Evolutionary conservation across 1,140 invertebrate genomes (phyloP).

Genomic region (Conopomorpha cramerella): DNA sequence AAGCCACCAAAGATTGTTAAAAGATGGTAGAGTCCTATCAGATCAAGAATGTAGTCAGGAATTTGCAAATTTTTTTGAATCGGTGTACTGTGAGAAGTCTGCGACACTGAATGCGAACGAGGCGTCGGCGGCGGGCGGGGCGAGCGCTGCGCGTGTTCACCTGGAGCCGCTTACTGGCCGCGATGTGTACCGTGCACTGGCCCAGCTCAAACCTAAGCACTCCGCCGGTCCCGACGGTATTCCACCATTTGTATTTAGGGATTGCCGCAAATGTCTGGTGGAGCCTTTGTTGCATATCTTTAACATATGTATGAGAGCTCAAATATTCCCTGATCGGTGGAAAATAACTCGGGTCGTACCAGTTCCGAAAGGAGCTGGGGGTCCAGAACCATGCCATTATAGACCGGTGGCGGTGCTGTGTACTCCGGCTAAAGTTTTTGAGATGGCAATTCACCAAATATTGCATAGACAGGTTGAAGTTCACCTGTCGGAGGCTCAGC

Average conservation of each 20-base stretch:
- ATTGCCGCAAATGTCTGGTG: neutral
- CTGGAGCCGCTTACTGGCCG: neutral
- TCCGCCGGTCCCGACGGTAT: neutral
- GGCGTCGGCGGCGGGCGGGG: too few species aligned
- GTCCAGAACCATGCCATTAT: neutral
- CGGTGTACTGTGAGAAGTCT: too few species aligned
- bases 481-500: neutral
- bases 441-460: neutral
- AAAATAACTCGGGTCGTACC: neutral
- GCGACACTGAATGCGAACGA: neutral
- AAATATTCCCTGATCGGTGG: neutral
- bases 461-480: neutral
- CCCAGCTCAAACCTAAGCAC: neutral
- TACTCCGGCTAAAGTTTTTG: neutral
- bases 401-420: neutral
- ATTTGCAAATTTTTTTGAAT: neutral
- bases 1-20: neutral
- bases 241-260: neutral
- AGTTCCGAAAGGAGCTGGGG: neutral
- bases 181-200: neutral
- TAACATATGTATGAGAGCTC: neutral
- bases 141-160: neutral
- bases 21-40: neutral
- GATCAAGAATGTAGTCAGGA: neutral
- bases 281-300: neutral